Evolutionary conservation across 2,797 vertebrate genomes (phyloP), one percentile per base, ranked within the genome.

Genomic region (Chaunax sp.): DNA sequence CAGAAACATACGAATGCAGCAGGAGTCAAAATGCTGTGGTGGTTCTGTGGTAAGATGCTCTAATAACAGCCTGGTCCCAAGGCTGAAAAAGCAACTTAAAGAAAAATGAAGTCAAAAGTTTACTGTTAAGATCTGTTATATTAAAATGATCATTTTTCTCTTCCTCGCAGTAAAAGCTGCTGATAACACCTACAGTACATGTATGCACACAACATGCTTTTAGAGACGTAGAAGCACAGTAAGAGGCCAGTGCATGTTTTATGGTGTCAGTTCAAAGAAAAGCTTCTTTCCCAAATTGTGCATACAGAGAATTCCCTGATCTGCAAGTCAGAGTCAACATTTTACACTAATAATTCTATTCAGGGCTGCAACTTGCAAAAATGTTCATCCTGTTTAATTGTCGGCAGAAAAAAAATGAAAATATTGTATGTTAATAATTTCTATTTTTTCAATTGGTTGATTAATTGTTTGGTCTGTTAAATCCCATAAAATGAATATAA

Each of bases 1-100:
- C 56, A 56, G 68, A 69, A 66, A 69, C 61, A 49, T 50, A 26
- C 62, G 35, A 56, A 38, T 8, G 30, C 56, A 46, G 68, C 26
- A 6, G 2, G 23, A 67, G 56, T 64, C 63, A 72, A 4, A 62
- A 40, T 40, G 61, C 19, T 58, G 14, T 33, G 38, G 23, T 45
- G 22, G 45, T 25, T 77, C 47, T 38, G 57, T 49, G 20, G 54
- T 16, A 50, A 54, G 19, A 20, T 5, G 4, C 14, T 12, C 57
- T 19, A 68, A 58, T 40, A 62, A 43, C 13, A 18, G 30, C 8
- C 49, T 59, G 44, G 33, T 53, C 37, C 33, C 14, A 12, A 58
- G 41, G 57, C 49, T 47, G 18, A 35, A 44, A 71, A 71, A 40
- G 19, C 11, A 37, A 20, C 20, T 79, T 55, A 50, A 23, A 35